Base-by-base conservation (phyloP, 2,113 vertebrate genomes). In the Gallinago paraguaiae region DNA sequence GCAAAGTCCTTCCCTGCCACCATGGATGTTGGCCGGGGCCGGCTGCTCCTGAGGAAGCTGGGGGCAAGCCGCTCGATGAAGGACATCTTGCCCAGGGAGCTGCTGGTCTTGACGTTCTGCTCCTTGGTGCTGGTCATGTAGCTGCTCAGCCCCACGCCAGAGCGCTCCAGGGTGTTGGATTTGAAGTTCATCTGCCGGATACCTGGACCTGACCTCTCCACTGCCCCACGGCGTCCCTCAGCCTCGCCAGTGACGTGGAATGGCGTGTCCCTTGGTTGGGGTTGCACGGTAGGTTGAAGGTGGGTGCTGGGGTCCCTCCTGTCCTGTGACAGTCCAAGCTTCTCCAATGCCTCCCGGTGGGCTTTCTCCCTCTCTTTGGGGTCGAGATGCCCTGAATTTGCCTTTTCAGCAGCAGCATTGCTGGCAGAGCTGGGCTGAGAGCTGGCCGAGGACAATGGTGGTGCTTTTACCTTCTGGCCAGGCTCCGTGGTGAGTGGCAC, bases 321-420 rank as follows among this genome's bases (percentile, higher is more conserved):
- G 57, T 97, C 98, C 87, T 98, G 98, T 2, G 98, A 93, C 39
- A 99, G 98, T 10, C 99, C 99, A 13, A 99, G 96, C 94, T 99
- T 99, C 87, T 98, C 96, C 91, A 99, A 77, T 2, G 99, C 99
- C 54, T 99, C 98, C 78, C 92, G 88, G 17, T 97, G 98, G 14
- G 98, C 98, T 30, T 93, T 97, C 70, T 98, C 97, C 86, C 98
- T 98, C 71, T 98, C 97, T 70, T 96, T 97, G 65, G 97, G 96
- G 6, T 96, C 95, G 0, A 93, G 96, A 28, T 93, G 80, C 10
- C 56, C 93, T 0, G 33, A 17, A 9, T 46, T 59, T 0, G 4
- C 43, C 35, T 69, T 96, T 3, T 97, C 93, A 0, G 72, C 35
- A 2, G 88, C 6, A 0, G 94, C 35, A 5, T 99, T 98, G 2